Percentiles rank a stretch among this genome's conserved stretches.
These are phyloP conservation scores for Schizopygopsis malacanthus DNA, from an alignment of 2,797 vertebrate genomes.

Conservation along the genomic window DNA sequence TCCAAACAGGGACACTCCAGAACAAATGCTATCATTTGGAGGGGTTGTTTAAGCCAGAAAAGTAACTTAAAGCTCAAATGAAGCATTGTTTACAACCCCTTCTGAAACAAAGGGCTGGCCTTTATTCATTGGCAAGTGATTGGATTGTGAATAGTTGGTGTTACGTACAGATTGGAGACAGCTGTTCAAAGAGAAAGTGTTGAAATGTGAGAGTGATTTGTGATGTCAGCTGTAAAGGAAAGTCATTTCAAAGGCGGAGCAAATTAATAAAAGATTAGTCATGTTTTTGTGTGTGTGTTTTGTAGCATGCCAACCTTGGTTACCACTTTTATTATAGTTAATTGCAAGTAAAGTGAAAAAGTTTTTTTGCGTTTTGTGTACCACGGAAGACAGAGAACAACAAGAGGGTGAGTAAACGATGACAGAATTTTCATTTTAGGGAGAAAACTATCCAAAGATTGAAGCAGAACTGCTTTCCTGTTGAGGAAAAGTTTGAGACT, in stretches of 20 bases:
- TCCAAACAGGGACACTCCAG: neutral
- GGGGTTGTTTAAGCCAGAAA: neutral
- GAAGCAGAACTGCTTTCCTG: neutral
- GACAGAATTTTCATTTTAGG: neutral
- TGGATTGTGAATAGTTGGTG: neutral
- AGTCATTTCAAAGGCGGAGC: neutral
- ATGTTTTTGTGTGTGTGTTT: neutral
- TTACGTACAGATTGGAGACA: neutral
- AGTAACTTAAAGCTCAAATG: neutral
- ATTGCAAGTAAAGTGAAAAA: neutral
- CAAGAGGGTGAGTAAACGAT: neutral
- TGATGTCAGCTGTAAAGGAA: neutral
- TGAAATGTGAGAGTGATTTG: neutral
- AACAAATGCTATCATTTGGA: neutral
- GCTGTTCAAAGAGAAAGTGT: neutral
- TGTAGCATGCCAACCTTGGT: neutral
- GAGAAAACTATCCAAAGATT: neutral
- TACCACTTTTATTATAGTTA: neutral
- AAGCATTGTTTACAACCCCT: neutral
- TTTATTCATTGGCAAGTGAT: neutral
- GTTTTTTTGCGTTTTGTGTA: neutral
- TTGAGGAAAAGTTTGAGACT: neutral
- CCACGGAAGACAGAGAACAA: neutral
- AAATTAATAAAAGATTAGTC: neutral
- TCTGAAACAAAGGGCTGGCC: neutral